Base-by-base conservation (phyloP, 2,888 invertebrate genomes). In the Iselma pallidipennis region DNA sequence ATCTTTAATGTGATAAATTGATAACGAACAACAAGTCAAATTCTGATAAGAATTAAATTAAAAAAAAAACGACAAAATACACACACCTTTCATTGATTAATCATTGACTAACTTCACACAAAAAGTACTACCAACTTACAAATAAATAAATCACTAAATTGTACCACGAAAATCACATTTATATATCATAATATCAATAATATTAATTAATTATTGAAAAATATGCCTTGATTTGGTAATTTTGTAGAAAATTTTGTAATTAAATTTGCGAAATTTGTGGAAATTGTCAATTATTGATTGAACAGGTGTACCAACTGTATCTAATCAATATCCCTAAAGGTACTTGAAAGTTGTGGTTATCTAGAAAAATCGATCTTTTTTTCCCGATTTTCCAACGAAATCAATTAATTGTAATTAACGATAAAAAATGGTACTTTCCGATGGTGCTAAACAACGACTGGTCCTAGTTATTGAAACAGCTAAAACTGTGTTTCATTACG, bases 401-500 rank as follows among this genome's bases (percentile, higher is more conserved):
- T 61, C 29, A 54, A 49, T 54, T 49, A 23, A 21, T 10, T 19
- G 16, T 25, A 50, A 28, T n/a, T 0, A 66, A 59, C 12, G 5
- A 29, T n/a, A 10, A 52, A 76, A 68, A 72, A 80, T 79, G 79
- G 76, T 67, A 54, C 82, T 84, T 61, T 83, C 85, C 33, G 85
- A 85, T 64, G 86, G 76, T 54, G 74, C 85, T 1, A 89, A 88
- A 76, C 86, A 88, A 72, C 85, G 89, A 70, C 78, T 90, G 50
- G 83, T 85, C 31, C 78, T 85, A 26, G 86, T 90, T 6, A 80
- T 89, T 49, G 85, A 85, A 49, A 66, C 86, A 0, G 83, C 84
- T 9, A 88, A 88, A 79, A 85, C 85, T 1, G 81, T 85, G 57
- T 89, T 90, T 68, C 89, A 89, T 71, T 89, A 87, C 85, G 89